Evolutionary conservation across 2,113 vertebrate species (phyloP).

Genomic region (Chinchilla lanigera): DNA sequence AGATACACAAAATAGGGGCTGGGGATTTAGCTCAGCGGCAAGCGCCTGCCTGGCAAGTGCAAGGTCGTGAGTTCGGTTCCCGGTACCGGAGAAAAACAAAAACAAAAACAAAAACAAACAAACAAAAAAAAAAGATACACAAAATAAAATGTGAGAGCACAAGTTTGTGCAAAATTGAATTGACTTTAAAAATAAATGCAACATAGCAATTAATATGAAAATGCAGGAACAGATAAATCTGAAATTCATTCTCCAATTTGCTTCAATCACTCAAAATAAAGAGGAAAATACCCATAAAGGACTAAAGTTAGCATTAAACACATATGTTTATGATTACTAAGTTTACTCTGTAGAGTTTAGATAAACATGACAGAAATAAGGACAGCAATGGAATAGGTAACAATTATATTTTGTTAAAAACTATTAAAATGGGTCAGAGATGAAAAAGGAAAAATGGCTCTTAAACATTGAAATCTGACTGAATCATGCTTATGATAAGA

Average conservation of each 20-base stretch:
- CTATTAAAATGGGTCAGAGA: not conserved
- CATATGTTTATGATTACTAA: not conserved
- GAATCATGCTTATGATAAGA: not conserved
- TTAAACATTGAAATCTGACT: not conserved
- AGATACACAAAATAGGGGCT: not conserved
- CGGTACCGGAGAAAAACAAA: too few relatives aligned
- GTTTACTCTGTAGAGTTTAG: not conserved
- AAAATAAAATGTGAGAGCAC: not conserved
- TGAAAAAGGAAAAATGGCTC: not conserved
- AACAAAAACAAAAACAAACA: too few relatives aligned
- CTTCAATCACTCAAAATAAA: not conserved
- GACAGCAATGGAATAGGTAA: not conserved
- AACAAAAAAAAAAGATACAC: too few relatives aligned
- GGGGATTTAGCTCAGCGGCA: too few relatives aligned
- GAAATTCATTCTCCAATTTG: not conserved
- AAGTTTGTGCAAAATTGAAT: not conserved
- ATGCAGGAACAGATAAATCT: not conserved
- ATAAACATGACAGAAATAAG: too few relatives aligned
- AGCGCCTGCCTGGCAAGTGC: too few relatives aligned
- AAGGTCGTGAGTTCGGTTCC: too few relatives aligned
- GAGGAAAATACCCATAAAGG: too few relatives aligned
- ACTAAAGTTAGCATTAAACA: not conserved
- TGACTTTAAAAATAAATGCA: not conserved
- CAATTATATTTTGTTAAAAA: not conserved
- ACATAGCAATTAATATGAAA: not conserved